Base-by-base conservation (phyloP, 2,797 vertebrate genomes). In the Protosalanx chinensis region DNA sequence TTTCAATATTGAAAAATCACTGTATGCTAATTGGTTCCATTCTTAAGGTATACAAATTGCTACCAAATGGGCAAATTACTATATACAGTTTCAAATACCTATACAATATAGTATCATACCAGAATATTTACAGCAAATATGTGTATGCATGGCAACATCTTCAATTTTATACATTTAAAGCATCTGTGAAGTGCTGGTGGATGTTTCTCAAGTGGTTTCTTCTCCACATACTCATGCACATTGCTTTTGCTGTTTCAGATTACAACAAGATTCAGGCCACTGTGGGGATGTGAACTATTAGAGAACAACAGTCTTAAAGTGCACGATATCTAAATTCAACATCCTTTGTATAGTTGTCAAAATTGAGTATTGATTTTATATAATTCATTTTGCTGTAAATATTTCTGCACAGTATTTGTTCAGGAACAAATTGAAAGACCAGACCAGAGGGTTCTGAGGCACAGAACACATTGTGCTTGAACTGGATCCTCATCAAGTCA, bases 371-470 rank as follows among this genome's bases (percentile, higher is more conserved):
- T 46, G 41, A 72, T 67, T 68, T 3, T 67, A 59, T 16, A 69
- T 18, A 27, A 70, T 59, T 64, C 5, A 35, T 32, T 46, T 63
- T 30, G 30, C 33, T 23, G 46, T n/a, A 63, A 63, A 63, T 23
- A n/a, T 46, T 33, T 62, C 23, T 49, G 33, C n/a, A 49, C 56
- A 58, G n/a, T 3, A 70, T 49, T 13, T 23, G 23, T 20, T 65
- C 15, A 5, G 32, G 73, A 80, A 18, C 20, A 67, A n/a, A 16
- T 23, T 5, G 12, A 68, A 60, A 64, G 20, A 71, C 29, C 57
- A 51, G 3, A 0, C 33, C 49, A 61, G 27, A 32, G 32, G 57
- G 41, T 73, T n/a, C 64, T 27, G 77, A 89, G 86, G 85, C 87
- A 88, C 86, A 72, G 49, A 79, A 63, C 46, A 68, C 20, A 56